Evolutionary conservation across 1,140 invertebrate species (phyloP), one percentile per base, ranked within the genome.

Genomic region (Odontomachus brunneus): DNA sequence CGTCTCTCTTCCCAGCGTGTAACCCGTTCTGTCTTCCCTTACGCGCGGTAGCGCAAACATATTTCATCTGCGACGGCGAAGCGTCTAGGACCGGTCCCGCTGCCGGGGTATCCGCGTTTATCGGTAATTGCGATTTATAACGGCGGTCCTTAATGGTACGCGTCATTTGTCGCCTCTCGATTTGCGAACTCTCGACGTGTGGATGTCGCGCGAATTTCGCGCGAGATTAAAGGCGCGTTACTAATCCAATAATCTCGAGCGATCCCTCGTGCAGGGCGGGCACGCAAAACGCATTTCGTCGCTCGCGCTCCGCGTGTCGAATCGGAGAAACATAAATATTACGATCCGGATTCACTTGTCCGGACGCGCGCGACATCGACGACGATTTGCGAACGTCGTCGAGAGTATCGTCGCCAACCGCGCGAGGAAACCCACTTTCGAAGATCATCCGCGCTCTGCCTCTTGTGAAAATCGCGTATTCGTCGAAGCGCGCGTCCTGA

Each of bases 71-170:
- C 15, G 55, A 48, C 73, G 48, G 26, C 59, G 82, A 82, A 82
- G 85, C 73, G 29, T 81, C 51, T 84, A 66, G 60, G 60, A 80
- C 63, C 83, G 69, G 67, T 72, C 66, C n/a, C 26, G 57, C 51
- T 71, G 65, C 49, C 65, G 49, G 38, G 62, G 62, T 55, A 78
- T 78, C 51, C 65, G 60, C 74, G 75, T 82, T 69, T 86, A 85
- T 87, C 57, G 88, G 78, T 89, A 83, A 89, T 89, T 89, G 88
- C 85, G 82, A 89, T 89, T 89, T 89, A 89, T 89, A 89, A 89
- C 82, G 67, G 49, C 62, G 57, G 26, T 24, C 60, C 60, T 85
- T 83, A 88, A 86, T 83, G 80, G 51, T 73, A 24, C 63, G 76
- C 57, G 87, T 86, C 84, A 86, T 86, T 89, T 82, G 82, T 83